phyloP scores from a whole-genome alignment of 2,113 vertebrate genomes.

The Trematomus loennbergii region DNA sequence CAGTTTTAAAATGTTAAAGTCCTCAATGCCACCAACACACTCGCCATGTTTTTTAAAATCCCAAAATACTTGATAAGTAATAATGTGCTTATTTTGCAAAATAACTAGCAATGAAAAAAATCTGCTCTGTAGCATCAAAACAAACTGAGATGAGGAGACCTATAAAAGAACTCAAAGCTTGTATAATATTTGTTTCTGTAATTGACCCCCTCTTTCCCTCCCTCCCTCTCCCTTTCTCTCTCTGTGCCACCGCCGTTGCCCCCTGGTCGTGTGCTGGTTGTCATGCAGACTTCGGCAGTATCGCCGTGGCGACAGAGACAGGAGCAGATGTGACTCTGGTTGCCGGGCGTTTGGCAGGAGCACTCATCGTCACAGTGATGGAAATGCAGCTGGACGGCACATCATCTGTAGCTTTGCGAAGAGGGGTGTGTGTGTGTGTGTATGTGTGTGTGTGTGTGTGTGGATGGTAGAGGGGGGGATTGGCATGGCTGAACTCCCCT shows the following conservation, averaged over 20 bases:
- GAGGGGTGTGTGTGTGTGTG: slow-evolving; percentile 1
- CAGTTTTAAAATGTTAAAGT: too few relatives aligned
- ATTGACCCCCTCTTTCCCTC: slow-evolving; percentile 42
- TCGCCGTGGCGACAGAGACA: slow-evolving; percentile 79
- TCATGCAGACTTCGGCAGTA: slow-evolving; percentile 79
- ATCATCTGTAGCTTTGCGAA: slow-evolving; percentile 79
- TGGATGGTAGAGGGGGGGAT: slow-evolving; percentile 38
- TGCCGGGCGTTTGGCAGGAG: slow-evolving; percentile 84
- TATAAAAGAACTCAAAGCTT: slow-evolving; percentile 33
- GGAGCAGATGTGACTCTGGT: slow-evolving; percentile 85
- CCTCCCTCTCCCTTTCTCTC: slow-evolving; percentile 42
- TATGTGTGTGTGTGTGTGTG: too few relatives aligned
- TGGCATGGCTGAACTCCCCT: slow-evolving; percentile 77
- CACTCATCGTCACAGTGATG: slow-evolving; percentile 81
- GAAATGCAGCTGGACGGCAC: slow-evolving; percentile 81
- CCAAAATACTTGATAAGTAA: neutral
- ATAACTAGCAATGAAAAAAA: neutral
- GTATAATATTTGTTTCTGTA: slow-evolving; percentile 44
- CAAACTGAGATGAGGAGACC: slow-evolving; percentile 3
- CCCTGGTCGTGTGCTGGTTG: slow-evolving; percentile 79
- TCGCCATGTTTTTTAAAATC: neutral
- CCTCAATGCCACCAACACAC: neutral
- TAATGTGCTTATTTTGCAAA: neutral
- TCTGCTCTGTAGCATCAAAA: neutral
- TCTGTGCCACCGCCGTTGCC: slow-evolving; percentile 72